Evolutionary conservation across 2,888 invertebrate genomes (phyloP).

Genomic region (Lypha dubia): DNA sequence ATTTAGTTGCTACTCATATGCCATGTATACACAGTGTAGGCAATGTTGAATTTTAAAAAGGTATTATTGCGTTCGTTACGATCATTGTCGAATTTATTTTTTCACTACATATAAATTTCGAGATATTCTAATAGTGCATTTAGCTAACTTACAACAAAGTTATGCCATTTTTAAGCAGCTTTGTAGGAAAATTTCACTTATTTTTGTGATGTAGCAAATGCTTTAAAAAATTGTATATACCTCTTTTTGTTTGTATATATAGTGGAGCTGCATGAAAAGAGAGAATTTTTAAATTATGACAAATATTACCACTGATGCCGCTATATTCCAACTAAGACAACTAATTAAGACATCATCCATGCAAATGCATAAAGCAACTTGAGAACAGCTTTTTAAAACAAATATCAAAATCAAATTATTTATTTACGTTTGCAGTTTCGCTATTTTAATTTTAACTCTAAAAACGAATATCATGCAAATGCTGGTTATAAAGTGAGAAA

Average conservation of each 20-base stretch:
- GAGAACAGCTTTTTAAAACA: slow-evolving; percentile 35
- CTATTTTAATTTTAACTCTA: slow-evolving; percentile 18
- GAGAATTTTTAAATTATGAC: slow-evolving; percentile 54
- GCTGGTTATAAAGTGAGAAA: background rate
- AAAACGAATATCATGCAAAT: slow-evolving; percentile 28
- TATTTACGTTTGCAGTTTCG: slow-evolving; percentile 26
- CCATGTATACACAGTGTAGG: slow-evolving; percentile 44
- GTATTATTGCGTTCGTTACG: slow-evolving; percentile 1
- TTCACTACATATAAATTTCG: background rate
- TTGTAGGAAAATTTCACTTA: too few relatives aligned
- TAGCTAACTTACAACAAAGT: too few relatives aligned
- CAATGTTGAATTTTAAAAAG: slow-evolving; percentile 57
- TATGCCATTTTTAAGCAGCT: too few relatives aligned
- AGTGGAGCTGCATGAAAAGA: background rate
- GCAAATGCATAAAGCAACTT: slow-evolving; percentile 44
- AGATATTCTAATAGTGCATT: too few relatives aligned
- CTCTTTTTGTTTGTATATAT: background rate
- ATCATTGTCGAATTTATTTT: background rate
- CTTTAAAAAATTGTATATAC: background rate
- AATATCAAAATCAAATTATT: slow-evolving; percentile 58
- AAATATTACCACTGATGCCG: slow-evolving; percentile 41
- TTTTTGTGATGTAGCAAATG: background rate
- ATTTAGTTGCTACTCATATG: slow-evolving; percentile 50
- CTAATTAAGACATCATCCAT: slow-evolving; percentile 57
- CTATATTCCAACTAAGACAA: slow-evolving; percentile 45